Conservation (phyloP, 2,113 vertebrate species). For the Mirza zaza region DNA sequence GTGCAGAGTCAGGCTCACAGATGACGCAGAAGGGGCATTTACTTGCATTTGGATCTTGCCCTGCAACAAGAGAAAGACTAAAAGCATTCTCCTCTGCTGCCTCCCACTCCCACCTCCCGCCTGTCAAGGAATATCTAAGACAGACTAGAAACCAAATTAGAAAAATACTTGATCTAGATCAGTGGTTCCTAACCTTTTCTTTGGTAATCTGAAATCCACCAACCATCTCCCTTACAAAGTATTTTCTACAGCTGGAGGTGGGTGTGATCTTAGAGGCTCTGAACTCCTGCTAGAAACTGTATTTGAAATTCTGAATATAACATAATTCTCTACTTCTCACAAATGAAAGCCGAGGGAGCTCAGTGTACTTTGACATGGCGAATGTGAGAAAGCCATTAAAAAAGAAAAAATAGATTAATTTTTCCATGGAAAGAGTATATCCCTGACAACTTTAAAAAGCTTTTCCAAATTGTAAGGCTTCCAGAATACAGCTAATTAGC, state of each 20-base stretch:
- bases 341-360: background rate
- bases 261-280: background rate
- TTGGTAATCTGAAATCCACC: background rate
- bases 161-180: background rate
- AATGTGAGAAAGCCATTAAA: background rate
- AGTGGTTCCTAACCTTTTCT: background rate
- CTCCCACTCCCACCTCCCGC: background rate
- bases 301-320: background rate
- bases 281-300: background rate
- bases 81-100: background rate
- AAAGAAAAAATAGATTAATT: background rate
- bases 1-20: background rate
- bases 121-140: background rate
- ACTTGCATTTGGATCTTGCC: background rate
- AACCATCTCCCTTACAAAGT: background rate
- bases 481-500: background rate
- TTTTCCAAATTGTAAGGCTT: conserved; percentile 18
- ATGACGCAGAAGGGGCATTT: background rate
- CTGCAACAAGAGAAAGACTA: background rate
- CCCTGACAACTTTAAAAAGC: background rate
- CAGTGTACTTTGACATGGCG: background rate
- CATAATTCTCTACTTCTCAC: background rate
- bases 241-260: background rate
- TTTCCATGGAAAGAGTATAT: background rate
- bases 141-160: background rate